Percentiles rank a stretch among this genome's conserved stretches.
Evolutionary conservation across 2,113 vertebrate genomes (phyloP).

Genomic region (Nestor notabilis): DNA sequence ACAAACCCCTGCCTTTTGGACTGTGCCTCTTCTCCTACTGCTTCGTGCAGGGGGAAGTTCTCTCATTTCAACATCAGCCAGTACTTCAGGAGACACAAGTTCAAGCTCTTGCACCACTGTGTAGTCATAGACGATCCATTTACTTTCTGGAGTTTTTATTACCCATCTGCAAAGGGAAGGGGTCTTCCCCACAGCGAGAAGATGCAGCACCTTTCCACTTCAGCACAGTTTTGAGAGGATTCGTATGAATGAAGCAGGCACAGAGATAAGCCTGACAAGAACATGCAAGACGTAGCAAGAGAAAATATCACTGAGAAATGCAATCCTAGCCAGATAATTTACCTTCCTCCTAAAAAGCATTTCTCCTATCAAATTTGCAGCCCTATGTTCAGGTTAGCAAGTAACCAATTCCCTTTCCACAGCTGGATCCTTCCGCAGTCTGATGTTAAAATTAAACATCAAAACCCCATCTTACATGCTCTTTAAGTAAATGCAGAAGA

Average conservation of each 20-base stretch:
- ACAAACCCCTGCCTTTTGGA: neutral
- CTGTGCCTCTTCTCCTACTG: neutral
- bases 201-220: neutral
- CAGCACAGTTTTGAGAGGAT: neutral
- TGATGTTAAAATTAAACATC: neutral
- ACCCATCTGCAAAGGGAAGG: neutral
- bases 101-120: neutral
- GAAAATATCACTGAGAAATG: neutral
- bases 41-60: neutral
- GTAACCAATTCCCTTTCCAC: neutral
- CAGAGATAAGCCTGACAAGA: neutral
- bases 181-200: neutral
- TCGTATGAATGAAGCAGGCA: rapidly evolving
- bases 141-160: neutral
- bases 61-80: neutral
- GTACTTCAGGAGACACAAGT: neutral
- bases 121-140: neutral
- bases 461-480: neutral
- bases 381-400: neutral
- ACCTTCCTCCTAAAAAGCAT: neutral
- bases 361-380: neutral
- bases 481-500: neutral
- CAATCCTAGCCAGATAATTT: neutral
- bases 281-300: neutral
- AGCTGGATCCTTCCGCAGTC: neutral